Evolutionary conservation across 2,797 vertebrate species (phyloP).

Genomic region (Eutrigla gurnardus): DNA sequence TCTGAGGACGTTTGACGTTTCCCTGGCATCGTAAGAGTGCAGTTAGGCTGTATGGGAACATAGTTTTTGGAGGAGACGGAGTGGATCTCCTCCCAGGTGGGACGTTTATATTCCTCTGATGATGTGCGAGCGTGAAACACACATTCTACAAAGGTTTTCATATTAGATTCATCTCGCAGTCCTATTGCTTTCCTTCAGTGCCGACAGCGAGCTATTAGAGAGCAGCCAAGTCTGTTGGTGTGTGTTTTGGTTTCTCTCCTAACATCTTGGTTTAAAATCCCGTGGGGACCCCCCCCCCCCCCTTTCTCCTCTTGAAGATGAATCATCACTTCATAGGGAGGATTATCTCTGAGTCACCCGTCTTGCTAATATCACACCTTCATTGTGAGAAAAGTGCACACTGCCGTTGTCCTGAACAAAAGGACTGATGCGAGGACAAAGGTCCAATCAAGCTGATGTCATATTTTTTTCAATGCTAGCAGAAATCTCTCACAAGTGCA

Average conservation of each 20-base stretch:
- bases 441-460: conserved; percentile 28
- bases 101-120: conserved; percentile 21
- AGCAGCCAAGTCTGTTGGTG: conserved; percentile 21
- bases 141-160: conserved; percentile 18
- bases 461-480: conserved; percentile 10
- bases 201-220: conserved; percentile 35
- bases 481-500: conserved; percentile 12
- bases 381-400: conserved; percentile 38
- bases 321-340: conserved; percentile 63
- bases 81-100: background rate
- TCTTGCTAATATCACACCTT: conserved; percentile 48
- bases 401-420: conserved; percentile 42
- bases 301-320: conserved; percentile 45
- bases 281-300: conserved; percentile 6
- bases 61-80: too few relatives aligned
- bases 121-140: background rate
- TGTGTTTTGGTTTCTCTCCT: conserved; percentile 40
- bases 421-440: conserved; percentile 28
- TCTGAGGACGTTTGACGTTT: too few relatives aligned
- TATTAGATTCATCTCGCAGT: conserved; percentile 26
- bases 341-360: conserved; percentile 61
- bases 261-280: conserved; percentile 47
- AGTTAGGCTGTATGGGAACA: background rate
- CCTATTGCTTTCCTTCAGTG: conserved; percentile 44
- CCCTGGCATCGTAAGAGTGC: too few relatives aligned